phyloP scores from a whole-genome alignment of 2,113 vertebrate species.

The Picathartes gymnocephalus region DNA sequence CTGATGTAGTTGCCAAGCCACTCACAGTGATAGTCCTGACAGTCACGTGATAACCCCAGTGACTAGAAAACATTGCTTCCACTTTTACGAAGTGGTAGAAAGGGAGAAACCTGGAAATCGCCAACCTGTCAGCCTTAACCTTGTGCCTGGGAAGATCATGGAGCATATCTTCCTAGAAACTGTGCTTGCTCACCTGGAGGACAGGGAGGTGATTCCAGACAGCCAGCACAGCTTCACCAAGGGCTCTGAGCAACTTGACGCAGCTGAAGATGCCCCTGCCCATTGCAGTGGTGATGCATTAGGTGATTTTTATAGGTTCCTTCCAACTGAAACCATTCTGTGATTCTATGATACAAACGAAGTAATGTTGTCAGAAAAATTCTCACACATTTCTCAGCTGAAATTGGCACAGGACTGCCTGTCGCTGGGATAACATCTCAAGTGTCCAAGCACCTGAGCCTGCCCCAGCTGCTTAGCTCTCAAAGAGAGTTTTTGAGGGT shows the following conservation, averaged over 20 bases:
- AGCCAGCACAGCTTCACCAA: not conserved
- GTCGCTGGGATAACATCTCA: too few relatives aligned
- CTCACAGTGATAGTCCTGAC: rapidly evolving
- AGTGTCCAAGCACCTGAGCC: not conserved
- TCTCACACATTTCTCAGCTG: not conserved
- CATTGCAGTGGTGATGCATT: not conserved
- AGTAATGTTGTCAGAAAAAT: not conserved
- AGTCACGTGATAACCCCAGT: rapidly evolving
- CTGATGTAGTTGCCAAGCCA: not conserved
- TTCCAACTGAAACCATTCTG: not conserved
- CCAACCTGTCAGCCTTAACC: not conserved
- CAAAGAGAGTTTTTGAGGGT: not conserved
- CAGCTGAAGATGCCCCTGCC: not conserved
- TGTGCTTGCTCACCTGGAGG: not conserved
- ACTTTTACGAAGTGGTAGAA: not conserved
- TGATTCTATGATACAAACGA: not conserved
- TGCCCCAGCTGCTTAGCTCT: not conserved
- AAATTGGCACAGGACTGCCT: not conserved
- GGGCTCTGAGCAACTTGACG: not conserved
- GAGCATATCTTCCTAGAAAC: not conserved
- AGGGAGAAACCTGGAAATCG: not conserved
- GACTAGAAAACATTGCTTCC: not conserved
- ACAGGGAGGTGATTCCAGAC: not conserved
- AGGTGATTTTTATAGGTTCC: not conserved
- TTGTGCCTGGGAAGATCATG: not conserved